phyloP scores from a whole-genome alignment of 1,140 invertebrate species.

The Ips typographus region DNA sequence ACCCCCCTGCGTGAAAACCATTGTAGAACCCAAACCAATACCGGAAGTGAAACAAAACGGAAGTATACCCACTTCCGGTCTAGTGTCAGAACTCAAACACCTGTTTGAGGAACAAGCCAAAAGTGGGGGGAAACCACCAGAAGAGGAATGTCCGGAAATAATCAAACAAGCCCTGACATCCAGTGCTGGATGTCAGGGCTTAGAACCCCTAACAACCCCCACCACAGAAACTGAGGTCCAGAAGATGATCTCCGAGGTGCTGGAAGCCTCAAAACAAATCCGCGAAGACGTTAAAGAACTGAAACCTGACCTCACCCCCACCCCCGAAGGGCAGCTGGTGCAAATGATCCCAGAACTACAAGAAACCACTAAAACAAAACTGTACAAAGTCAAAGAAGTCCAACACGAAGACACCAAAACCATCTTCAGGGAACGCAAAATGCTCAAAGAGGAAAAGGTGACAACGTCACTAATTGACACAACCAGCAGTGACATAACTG shows the following conservation, averaged over 20 bases:
- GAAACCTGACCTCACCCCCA: slow-evolving; percentile 57
- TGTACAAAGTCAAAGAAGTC: slow-evolving; percentile 28
- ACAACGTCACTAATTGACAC: too few relatives aligned
- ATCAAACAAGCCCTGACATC: slow-evolving; percentile 43
- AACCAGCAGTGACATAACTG: too few relatives aligned
- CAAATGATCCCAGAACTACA: slow-evolving; percentile 41
- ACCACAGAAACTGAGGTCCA: slow-evolving; percentile 51
- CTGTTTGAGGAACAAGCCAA: slow-evolving; percentile 6
- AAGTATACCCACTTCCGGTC: neutral
- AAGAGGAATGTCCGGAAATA: slow-evolving; percentile 27
- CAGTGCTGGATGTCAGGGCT: too few relatives aligned
- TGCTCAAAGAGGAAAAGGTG: neutral
- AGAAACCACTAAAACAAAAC: slow-evolving; percentile 38
- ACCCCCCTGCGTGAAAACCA: slow-evolving; percentile 38
- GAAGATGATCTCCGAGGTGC: slow-evolving; percentile 55
- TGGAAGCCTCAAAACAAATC: slow-evolving; percentile 56
- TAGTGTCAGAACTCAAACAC: slow-evolving; percentile 13
- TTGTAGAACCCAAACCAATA: slow-evolving; percentile 25
- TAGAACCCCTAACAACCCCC: slow-evolving; percentile 36
- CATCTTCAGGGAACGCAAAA: neutral
- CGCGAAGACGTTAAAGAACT: slow-evolving; percentile 57
- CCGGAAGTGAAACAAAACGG: slow-evolving; percentile 34
- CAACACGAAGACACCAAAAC: neutral
- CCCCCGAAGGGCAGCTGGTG: slow-evolving; percentile 53
- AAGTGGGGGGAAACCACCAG: neutral